These are phyloP conservation scores for Trogon melanurus DNA, from an alignment of 2,113 vertebrate genomes.

Conservation along the genomic window DNA sequence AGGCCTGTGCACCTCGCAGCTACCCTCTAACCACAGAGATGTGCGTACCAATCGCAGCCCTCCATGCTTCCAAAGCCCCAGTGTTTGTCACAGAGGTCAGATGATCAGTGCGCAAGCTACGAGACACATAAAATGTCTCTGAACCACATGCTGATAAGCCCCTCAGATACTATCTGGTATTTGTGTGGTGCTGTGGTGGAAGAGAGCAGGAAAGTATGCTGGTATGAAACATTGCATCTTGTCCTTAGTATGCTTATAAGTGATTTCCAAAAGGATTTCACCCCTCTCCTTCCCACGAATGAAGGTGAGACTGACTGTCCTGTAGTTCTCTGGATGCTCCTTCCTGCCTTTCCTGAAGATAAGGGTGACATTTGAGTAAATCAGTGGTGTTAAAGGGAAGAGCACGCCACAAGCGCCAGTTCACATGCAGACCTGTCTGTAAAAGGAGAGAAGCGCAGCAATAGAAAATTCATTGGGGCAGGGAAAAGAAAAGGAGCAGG, in stretches of 20 bases:
- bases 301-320: neutral
- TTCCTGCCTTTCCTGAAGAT: neutral
- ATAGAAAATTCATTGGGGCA: neutral
- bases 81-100: neutral
- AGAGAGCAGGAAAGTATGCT: fast-evolving
- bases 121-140: neutral
- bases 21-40: neutral
- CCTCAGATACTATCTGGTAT: neutral
- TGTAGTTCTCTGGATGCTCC: neutral
- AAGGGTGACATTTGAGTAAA: neutral
- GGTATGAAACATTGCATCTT: neutral
- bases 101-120: neutral
- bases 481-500: neutral
- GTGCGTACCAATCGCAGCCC: neutral
- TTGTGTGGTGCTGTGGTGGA: neutral
- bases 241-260: neutral
- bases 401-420: neutral
- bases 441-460: neutral
- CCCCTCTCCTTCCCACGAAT: neutral
- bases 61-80: neutral
- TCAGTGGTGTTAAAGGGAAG: neutral
- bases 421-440: neutral
- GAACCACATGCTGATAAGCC: neutral
- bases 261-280: neutral
- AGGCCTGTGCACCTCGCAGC: neutral